Evolutionary conservation across 2,888 invertebrate species (phyloP).

Genomic region (Dasypolia templi): DNA sequence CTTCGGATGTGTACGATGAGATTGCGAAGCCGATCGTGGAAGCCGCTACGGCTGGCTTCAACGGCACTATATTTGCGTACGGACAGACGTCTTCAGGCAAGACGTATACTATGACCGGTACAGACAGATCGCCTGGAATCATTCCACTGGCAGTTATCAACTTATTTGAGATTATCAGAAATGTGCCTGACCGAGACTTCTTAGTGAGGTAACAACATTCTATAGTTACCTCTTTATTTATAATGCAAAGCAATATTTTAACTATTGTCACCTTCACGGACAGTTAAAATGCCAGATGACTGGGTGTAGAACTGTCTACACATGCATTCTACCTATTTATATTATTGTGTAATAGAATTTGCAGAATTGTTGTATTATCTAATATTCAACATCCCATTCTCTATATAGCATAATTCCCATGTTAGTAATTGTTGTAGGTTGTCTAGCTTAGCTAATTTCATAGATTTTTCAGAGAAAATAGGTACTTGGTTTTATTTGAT

Average conservation of each 20-base stretch:
- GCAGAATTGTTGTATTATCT: not conserved
- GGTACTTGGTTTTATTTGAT: not conserved
- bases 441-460: not conserved
- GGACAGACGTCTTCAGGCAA: slow-evolving; percentile 98
- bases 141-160: slow-evolving; percentile 93
- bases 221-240: not conserved
- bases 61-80: slow-evolving; percentile 97
- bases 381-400: not conserved
- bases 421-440: not conserved
- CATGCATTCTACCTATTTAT: not conserved
- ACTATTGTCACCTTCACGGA: not conserved
- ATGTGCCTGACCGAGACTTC: slow-evolving; percentile 92
- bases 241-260: not conserved
- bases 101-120: slow-evolving; percentile 96
- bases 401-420: not conserved
- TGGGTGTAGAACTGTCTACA: not conserved
- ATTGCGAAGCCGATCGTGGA: slow-evolving; percentile 93
- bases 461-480: too few species aligned
- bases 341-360: not conserved
- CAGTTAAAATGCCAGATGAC: not conserved
- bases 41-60: slow-evolving; percentile 93
- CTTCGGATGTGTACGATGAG: slow-evolving; percentile 91
- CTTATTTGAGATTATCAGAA: slow-evolving; percentile 92
- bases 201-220: slow-evolving; percentile 90
- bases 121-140: slow-evolving; percentile 92